Percentiles rank a stretch among this genome's conserved stretches.
These are phyloP conservation scores for Thryonomys swinderianus DNA, from an alignment of 2,113 vertebrate species.

Conservation along the genomic window DNA sequence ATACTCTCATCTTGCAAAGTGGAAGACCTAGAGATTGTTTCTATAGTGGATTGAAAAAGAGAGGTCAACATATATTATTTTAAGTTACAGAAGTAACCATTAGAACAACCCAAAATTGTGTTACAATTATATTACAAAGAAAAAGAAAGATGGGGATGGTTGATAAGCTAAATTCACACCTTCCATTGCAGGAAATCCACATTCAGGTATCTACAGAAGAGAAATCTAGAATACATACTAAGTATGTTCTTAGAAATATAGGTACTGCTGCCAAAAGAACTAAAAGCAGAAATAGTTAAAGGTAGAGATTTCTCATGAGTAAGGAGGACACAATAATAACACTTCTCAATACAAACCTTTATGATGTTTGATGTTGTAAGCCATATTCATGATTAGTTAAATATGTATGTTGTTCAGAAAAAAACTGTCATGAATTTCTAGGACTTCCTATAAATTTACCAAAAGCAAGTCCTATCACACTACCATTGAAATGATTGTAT, in stretches of 20 bases:
- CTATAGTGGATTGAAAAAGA: background rate
- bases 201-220: background rate
- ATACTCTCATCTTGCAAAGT: conserved; percentile 3
- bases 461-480: background rate
- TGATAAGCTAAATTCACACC: background rate
- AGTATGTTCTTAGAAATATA: background rate
- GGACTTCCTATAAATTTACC: background rate
- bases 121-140: conserved; percentile 6
- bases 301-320: background rate
- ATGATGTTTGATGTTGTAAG: background rate
- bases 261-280: background rate
- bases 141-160: background rate
- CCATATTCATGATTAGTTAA: background rate
- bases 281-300: background rate
- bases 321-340: background rate
- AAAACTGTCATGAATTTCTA: background rate
- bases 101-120: conserved; percentile 36
- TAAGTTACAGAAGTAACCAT: conserved; percentile 31
- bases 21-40: background rate
- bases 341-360: background rate
- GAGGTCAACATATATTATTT: background rate
- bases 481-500: background rate
- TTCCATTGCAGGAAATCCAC: background rate
- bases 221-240: background rate
- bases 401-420: background rate